These are phyloP conservation scores for Stomatorhinus ivindoensis DNA, from an alignment of 2,113 vertebrate genomes.

Conservation along the genomic window DNA sequence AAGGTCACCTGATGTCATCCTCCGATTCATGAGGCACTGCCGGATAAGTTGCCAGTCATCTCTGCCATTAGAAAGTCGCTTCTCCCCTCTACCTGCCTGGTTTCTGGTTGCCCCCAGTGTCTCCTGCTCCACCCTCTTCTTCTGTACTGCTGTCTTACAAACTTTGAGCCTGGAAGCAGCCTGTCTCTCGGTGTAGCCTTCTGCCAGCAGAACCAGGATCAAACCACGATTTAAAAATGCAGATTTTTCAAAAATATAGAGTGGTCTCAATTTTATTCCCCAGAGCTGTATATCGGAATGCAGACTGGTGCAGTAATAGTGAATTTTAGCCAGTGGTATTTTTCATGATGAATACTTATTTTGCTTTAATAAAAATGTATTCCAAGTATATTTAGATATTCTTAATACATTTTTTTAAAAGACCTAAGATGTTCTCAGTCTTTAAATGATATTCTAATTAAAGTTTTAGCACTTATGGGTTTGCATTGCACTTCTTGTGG, in stretches of 20 bases:
- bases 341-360: background rate
- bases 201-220: too few species aligned
- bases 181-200: too few species aligned
- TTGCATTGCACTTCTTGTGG: background rate
- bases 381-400: background rate
- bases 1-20: too few species aligned
- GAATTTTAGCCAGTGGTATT: background rate
- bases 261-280: background rate
- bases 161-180: too few species aligned
- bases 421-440: background rate
- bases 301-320: background rate
- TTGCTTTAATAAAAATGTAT: background rate
- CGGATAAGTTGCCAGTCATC: too few species aligned
- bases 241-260: background rate
- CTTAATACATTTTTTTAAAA: background rate
- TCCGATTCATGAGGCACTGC: too few species aligned
- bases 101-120: too few species aligned
- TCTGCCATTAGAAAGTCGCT: too few species aligned
- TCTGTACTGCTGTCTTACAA: too few species aligned
- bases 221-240: too few species aligned
- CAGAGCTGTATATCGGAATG: background rate
- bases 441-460: background rate
- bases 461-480: background rate
- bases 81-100: too few species aligned
- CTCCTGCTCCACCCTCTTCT: too few species aligned